Base-by-base conservation (phyloP, 2,888 invertebrate species). In the Trachelus tabidus region DNA sequence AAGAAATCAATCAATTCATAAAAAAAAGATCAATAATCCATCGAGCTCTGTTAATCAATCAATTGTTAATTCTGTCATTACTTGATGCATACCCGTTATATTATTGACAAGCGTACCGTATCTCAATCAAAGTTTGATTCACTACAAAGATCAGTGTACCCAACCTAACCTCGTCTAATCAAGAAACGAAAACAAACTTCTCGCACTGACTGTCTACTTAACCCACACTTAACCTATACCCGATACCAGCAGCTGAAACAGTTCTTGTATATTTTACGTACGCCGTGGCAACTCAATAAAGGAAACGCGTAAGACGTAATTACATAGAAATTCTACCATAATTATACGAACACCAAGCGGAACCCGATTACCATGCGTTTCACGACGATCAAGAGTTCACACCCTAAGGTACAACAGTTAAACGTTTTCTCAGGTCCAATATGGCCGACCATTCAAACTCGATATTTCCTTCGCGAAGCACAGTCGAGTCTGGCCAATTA, bases 401-500 rank as follows among this genome's bases (percentile, higher is more conserved):
- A 56, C 56, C 56, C 56, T 56, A 23, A 9, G 56, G 56, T 56
- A 56, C 23, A 56, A 23, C 56, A 56, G 56, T 56, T 56, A 56
- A 56, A 56, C 23, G 56, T 56, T 56, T 23, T 56, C 56, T 56
- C 9, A 56, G 23, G 9, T 56, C 23, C 56, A 23, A 23, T 56
- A 56, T 56, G 23, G 56, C 23, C 23, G 56, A 56, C 23, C 23
- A 2, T 23, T 56, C 56, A 2, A 56, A 56, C 56, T 56, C 2
- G 31, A 34, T 71, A 31, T 31, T 71, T 71, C 71, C 71, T 71
- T 34, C 56, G 56, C 6, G 31, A 12, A 0, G 71, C 30, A 75
- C 37, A 69, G 73, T 69, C 75, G 34, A 75, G 40, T 77, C n/a
- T 37, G 56, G 69, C 71, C 68, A 75, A 77, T 71, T 75, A 77